These are phyloP conservation scores for Machaerirhynchus nigripectus DNA, from an alignment of 2,113 vertebrate genomes.

Conservation along the genomic window DNA sequence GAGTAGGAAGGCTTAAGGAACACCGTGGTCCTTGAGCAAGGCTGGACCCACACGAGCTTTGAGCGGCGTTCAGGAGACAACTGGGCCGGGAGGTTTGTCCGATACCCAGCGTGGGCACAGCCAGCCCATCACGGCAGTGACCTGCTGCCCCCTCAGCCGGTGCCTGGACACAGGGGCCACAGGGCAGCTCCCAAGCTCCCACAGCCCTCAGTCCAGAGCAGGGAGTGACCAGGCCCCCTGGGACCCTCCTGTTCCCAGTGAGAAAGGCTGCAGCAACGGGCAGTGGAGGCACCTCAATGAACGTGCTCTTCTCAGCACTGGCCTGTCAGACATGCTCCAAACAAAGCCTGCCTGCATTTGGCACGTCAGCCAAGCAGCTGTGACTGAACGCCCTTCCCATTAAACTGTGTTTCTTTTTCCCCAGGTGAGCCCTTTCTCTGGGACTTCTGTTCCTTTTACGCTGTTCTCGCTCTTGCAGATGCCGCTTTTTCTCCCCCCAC, in stretches of 20 bases:
- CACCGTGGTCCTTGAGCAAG: not conserved
- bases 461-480: not conserved
- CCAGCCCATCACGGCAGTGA: rapidly evolving
- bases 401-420: not conserved
- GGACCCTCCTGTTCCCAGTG: not conserved
- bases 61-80: not conserved
- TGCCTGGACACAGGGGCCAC: not conserved
- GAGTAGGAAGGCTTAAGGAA: not conserved
- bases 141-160: rapidly evolving
- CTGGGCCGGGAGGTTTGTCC: not conserved
- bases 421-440: rapidly evolving
- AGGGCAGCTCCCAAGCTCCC: rapidly evolving
- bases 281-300: not conserved
- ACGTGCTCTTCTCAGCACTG: not conserved
- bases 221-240: not conserved
- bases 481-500: not conserved
- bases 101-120: not conserved
- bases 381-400: not conserved
- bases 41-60: too few species aligned
- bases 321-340: not conserved
- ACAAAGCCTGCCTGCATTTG: not conserved
- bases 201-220: not conserved
- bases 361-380: not conserved
- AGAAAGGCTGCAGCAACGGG: not conserved
- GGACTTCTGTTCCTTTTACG: not conserved